phyloP scores from a whole-genome alignment of 2,797 vertebrate species.

The Cichlasoma orientale region DNA sequence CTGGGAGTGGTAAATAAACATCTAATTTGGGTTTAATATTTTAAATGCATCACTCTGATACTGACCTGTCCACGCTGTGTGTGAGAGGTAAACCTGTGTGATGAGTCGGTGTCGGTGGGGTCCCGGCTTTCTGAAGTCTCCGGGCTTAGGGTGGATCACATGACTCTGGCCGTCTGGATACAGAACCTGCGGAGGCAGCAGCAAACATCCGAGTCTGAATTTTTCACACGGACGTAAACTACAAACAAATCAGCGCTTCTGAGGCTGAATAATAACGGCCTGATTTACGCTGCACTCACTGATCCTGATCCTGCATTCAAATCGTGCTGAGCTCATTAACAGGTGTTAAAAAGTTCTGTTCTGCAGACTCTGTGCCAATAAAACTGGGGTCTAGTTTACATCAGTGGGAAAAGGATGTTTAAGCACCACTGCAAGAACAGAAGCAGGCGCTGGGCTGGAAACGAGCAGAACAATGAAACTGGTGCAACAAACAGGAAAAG shows the following conservation, averaged over 20 bases:
- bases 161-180: constrained; percentile 97
- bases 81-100: constrained; percentile 96
- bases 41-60: not conserved
- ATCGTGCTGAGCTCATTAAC: not conserved
- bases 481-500: no score
- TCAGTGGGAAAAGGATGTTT: not conserved
- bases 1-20: not conserved
- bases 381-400: not conserved
- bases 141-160: constrained; percentile 93
- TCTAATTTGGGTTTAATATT: not conserved
- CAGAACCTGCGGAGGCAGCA: constrained; percentile 80
- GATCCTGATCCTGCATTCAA: rapidly evolving
- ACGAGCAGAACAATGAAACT: no score
- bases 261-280: not conserved
- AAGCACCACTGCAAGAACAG: not conserved
- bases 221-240: not conserved
- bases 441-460: no score
- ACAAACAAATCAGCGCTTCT: rapidly evolving
- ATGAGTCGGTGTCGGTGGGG: constrained; percentile 91
- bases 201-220: not conserved
- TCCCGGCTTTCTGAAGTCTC: constrained; percentile 93
- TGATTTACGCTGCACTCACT: rapidly evolving
- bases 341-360: not conserved
- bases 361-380: not conserved
- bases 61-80: constrained; percentile 95